Percentiles rank a stretch among this genome's conserved stretches.
These are phyloP conservation scores for Drosophila leontia DNA, from an alignment of 1,140 invertebrate species.

Conservation along the genomic window DNA sequence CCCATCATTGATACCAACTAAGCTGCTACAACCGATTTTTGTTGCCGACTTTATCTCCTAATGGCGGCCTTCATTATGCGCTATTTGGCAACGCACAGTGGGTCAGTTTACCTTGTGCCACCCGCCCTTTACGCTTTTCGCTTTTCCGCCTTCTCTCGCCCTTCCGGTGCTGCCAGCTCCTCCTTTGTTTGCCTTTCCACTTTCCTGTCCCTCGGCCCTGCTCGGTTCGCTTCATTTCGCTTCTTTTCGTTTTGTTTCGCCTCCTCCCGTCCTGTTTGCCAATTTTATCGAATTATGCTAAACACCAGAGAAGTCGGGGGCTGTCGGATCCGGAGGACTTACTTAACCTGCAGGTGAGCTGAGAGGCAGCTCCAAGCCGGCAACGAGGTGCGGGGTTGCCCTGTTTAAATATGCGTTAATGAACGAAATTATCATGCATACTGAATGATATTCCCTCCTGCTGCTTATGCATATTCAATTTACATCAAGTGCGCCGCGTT, in stretches of 20 bases:
- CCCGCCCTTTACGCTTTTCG: not conserved
- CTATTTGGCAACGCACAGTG: constrained; percentile 55
- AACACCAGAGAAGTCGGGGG: constrained; percentile 38
- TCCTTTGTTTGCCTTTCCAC: constrained; percentile 58
- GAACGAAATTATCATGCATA: constrained; percentile 79
- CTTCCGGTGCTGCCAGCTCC: constrained; percentile 16
- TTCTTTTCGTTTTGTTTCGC: constrained; percentile 1
- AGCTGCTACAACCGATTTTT: constrained; percentile 71
- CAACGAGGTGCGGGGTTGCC: constrained; percentile 13
- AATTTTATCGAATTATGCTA: constrained; percentile 82
- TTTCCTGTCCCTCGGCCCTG: constrained; percentile 31
- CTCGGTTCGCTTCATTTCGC: constrained; percentile 18
- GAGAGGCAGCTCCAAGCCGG: not conserved
- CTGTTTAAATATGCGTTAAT: constrained; percentile 80
- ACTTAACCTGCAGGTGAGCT: constrained; percentile 50
- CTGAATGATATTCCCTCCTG: constrained; percentile 55
- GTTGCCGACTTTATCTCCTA: constrained; percentile 73
- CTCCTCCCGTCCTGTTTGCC: constrained; percentile 51
- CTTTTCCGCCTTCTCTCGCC: not conserved
- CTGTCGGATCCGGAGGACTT: constrained; percentile 26
- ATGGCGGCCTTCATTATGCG: constrained; percentile 77
- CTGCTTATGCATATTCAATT: constrained; percentile 73
- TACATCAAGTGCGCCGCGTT: constrained; percentile 55
- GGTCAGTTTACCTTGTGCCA: constrained; percentile 36
- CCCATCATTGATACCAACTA: constrained; percentile 49